Base-by-base conservation (phyloP, 2,888 invertebrate genomes). In the Aplocera efformata region DNA sequence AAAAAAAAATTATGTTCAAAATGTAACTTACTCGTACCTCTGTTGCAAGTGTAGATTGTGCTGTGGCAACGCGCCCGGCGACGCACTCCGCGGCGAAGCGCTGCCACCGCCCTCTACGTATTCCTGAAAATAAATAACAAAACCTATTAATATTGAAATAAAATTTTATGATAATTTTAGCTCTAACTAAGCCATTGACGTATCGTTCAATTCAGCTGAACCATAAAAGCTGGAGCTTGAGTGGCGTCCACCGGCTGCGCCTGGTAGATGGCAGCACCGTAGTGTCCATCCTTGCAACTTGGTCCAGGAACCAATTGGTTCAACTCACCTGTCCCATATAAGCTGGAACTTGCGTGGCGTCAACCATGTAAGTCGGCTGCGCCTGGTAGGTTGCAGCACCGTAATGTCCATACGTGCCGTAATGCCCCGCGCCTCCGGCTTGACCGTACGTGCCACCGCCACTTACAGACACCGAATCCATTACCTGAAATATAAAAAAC, bases 61-160 rank as follows among this genome's bases (percentile, higher is more conserved):
- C 56, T 88, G 86, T 1, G 81, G 85, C 43, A 86, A 49, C 0
- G 84, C 83, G 28, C 83, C 81, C 0, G 88, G 88, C 0, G 88
- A 88, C 0, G 84, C 77, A 32, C 88, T 88, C 9, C 88, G 56
- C 0, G 88, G 86, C 0, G 88, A 88, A 1, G 82, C 86, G 37
- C 85, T 85, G 8, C 88, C 88, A 0, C 86, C 86, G 0, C 88
- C 86, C 59, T 88, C 88, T 3, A 77, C 86, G 21, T 86, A 88
- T 44, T 88, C 88, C 88, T 86, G 66, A 10, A 49, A 23, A 8
- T 7, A 10, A 29, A n/a, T 17, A 7, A 9, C 6, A 10, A 7
- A 1, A 9, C 21, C 21, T 20, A 5, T 10, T 4, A 7, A 10
- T 2, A 20, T 20, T 10, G 8, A 10, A 1, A n/a, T n/a, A n/a